Conservation (phyloP, 2,797 vertebrate species). For the Eurystomus glaucurus region DNA sequence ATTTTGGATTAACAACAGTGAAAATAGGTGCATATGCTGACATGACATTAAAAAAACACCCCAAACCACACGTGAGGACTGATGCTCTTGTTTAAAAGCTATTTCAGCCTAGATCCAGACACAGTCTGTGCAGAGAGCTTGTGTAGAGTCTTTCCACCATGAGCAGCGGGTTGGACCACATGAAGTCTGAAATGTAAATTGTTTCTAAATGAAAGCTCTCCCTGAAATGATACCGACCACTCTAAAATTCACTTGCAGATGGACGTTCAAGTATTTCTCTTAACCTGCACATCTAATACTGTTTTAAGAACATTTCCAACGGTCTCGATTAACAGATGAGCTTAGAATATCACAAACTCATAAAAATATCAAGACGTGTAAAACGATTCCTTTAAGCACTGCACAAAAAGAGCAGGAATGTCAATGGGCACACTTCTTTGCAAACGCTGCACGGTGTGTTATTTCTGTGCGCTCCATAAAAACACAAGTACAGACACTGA, state of each 20-base stretch:
- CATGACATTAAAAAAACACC: neutral
- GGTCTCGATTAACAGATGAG: neutral
- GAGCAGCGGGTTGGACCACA: neutral
- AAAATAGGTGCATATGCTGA: neutral
- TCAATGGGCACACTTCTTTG: neutral
- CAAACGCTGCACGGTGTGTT: neutral
- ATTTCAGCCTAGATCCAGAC: neutral
- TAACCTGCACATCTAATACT: neutral
- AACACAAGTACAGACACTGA: conserved; percentile 56
- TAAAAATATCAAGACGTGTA: conserved; percentile 23
- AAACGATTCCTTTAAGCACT: neutral
- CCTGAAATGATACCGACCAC: neutral
- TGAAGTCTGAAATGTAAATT: neutral
- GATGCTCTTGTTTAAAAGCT: neutral
- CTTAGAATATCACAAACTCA: neutral
- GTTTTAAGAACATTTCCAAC: neutral
- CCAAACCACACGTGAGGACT: neutral
- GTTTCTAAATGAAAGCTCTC: neutral
- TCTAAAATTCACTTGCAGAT: neutral
- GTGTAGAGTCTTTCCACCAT: neutral
- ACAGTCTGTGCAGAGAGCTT: neutral
- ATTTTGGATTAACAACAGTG: neutral
- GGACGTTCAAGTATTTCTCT: neutral
- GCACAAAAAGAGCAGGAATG: conserved; percentile 32
- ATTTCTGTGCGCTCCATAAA: conserved; percentile 65